These are phyloP conservation scores for Enteromius thamalakanensis DNA, from an alignment of 2,797 vertebrate species.

Conservation along the genomic window DNA sequence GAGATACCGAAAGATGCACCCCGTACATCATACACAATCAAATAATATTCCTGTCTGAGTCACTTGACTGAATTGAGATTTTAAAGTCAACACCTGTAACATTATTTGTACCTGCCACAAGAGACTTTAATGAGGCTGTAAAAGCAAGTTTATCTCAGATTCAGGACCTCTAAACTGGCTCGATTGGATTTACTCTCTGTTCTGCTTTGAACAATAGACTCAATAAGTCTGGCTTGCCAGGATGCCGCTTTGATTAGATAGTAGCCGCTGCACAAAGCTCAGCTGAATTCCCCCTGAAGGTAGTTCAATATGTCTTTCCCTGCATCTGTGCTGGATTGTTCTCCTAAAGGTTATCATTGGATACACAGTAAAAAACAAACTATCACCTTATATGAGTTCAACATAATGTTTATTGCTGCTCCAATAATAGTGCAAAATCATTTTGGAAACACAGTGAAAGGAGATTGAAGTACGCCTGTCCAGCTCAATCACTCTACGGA, in stretches of 20 bases:
- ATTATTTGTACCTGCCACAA: neutral
- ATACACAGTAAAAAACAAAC: neutral
- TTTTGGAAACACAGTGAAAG: neutral
- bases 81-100: constrained; percentile 12
- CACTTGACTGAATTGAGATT: constrained; percentile 2
- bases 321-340: neutral
- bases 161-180: constrained; percentile 14
- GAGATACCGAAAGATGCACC: neutral
- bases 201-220: constrained; percentile 42
- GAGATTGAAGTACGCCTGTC: neutral
- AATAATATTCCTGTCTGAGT: neutral
- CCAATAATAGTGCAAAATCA: neutral
- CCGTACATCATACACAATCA: neutral
- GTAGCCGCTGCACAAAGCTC: neutral
- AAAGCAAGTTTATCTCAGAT: constrained; percentile 14
- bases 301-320: neutral
- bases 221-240: constrained; percentile 31
- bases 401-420: neutral
- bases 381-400: neutral
- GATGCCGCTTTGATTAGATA: constrained; percentile 30
- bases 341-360: neutral
- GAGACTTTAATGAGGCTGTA: constrained; percentile 1
- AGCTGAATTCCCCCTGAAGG: neutral
- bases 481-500: neutral
- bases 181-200: constrained; percentile 26